These are phyloP conservation scores for Diabrotica virgifera DNA, from an alignment of 1,140 invertebrate species.

Conservation along the genomic window DNA sequence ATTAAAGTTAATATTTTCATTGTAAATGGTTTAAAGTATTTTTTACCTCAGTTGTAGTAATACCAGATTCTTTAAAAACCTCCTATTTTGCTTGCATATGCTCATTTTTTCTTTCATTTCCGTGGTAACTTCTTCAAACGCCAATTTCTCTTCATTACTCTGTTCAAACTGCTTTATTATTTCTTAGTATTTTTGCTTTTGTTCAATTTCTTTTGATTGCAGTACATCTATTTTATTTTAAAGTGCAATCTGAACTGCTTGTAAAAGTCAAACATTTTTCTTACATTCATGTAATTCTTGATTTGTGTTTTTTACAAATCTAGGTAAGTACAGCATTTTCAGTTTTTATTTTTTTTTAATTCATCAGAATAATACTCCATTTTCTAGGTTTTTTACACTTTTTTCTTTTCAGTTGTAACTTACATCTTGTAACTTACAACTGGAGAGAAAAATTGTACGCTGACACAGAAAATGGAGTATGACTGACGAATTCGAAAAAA, in stretches of 20 bases:
- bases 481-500: background rate
- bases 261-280: conserved; percentile 14
- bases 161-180: conserved; percentile 22
- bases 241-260: conserved; percentile 19
- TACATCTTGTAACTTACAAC: too few relatives aligned
- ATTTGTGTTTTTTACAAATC: conserved; percentile 18
- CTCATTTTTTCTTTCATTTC: conserved; percentile 21
- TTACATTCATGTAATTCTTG: conserved; percentile 27
- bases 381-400: too few relatives aligned
- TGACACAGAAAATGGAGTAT: background rate
- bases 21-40: too few relatives aligned
- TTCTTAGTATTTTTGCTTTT: conserved; percentile 14
- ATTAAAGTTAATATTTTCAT: too few relatives aligned
- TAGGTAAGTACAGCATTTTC: conserved; percentile 4
- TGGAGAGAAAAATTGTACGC: too few relatives aligned
- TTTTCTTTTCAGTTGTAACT: too few relatives aligned
- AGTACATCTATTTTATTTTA: conserved; percentile 26
- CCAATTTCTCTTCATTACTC: conserved; percentile 8
- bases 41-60: background rate
- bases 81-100: background rate
- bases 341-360: background rate
- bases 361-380: background rate
- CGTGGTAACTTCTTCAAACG: conserved; percentile 8
- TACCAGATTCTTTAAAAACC: conserved; percentile 10
- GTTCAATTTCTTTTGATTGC: conserved; percentile 15